Base-by-base conservation (phyloP, 2,797 vertebrate species). In the Pseudochirops corinnae region DNA sequence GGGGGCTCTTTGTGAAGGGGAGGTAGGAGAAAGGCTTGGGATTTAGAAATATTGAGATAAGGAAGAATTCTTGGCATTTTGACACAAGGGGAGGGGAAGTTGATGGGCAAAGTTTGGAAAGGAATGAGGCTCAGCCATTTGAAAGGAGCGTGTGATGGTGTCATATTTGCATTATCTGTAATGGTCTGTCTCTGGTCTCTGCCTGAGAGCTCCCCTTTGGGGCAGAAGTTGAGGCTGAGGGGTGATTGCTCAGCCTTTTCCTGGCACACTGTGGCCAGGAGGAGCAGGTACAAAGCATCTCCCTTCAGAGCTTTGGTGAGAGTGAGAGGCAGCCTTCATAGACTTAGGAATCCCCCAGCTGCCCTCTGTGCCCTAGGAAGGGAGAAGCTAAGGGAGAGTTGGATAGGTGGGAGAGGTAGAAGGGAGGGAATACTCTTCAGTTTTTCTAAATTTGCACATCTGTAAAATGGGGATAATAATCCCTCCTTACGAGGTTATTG, bases 211-310 rank as follows among this genome's bases (percentile, higher is more conserved):
- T 13, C 1, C 33, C 31, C 12, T 55, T 55, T 31, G 11, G 67
- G 58, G 46, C 4, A 0, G 52, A 74, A 6, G 46, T 52, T 58
- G 4, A 50, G 24, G 28, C 0, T 62, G 1, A 1, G 50, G 33
- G 57, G 12, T 1, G 91, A 56, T 87, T 55, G 0, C 56, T 10
- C 0, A 57, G 95, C 97, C 58, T 57, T 91, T n/a, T 92, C 3
- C 90, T 0, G 97, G 97, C 97, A 92, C 91, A 97, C 98, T 97
- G 95, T 97, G 98, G 97, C 96, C 0, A 1, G n/a, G 39, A 14
- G 0, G 33, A 67, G 95, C 56, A 93, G 92, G 56, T 93, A 13
- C 29, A 0, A 0, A 55, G 31, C 0, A 0, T 46, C 82, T 93
- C 39, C 10, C 33, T 3, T 26, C 31, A 12, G 21, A 16, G 46